Evolutionary conservation across 2,888 invertebrate species (phyloP), one percentile per base, ranked within the genome.

Genomic region (Drosophila buzzatii): DNA sequence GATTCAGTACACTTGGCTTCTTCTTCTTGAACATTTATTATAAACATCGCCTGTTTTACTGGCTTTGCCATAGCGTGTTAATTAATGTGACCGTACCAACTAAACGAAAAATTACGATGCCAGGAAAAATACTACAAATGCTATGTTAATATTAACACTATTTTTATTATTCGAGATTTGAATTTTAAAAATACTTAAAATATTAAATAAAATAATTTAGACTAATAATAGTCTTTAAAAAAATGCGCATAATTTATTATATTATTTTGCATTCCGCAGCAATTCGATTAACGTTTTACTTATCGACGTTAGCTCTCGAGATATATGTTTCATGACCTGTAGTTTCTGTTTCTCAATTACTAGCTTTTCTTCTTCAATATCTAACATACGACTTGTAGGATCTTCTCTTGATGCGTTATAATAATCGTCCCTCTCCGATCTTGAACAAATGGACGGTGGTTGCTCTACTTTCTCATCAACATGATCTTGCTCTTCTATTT

Each of bases 1-100:
- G 85, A 76, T 45, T 85, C 85, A 9, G 74, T 88, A 45, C 84
- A 83, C 53, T 76, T 86, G 1, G 70, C 76, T 39, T 75, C 73
- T 41, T 88, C 83, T 18, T 65, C 83, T 12, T 60, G 80, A 8
- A 74, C 51, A 70, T 83, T 88, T 69, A 85, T 75, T 20, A 76
- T 51, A 81, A 76, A 85, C 89, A 88, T 85, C 8, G 49, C 52
- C 51, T 39, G 52, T 31, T 71, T 73, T 39, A 23, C 41, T 35
- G 53, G 64, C 39, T 66, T 49, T 42, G 58, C 62, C 79, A 76
- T 67, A 52, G 56, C 60, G 44, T 58, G 33, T 4, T 1, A 8
- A 8, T 8, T 45, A 62, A 60, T 62, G 65, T 57, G 74, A 55
- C 74, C 56, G 52, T n/a, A 39, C 6, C 3, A 16, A 39, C 10